Evolutionary conservation across 2,888 invertebrate genomes (phyloP).

Genomic region (Euspilapteryx auroguttella): DNA sequence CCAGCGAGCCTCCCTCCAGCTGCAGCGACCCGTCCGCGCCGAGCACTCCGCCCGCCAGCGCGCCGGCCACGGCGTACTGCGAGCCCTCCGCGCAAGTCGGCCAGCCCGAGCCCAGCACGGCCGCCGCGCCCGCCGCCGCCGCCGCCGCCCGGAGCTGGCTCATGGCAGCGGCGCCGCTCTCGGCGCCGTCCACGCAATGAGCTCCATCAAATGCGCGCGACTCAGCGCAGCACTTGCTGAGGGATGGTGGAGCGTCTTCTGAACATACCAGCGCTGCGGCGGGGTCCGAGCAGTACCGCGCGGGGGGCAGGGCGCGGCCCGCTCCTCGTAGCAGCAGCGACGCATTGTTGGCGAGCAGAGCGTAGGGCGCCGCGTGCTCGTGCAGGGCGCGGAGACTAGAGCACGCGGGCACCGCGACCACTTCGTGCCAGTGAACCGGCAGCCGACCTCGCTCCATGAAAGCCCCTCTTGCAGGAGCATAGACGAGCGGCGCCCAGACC

Average conservation of each 20-base stretch:
- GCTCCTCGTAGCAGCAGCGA: slow-evolving; percentile 58
- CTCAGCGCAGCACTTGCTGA: slow-evolving; percentile 72
- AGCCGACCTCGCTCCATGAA: slow-evolving; percentile 34
- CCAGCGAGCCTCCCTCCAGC: slow-evolving; percentile 27
- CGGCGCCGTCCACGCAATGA: slow-evolving; percentile 38
- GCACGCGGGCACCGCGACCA: slow-evolving; percentile 30
- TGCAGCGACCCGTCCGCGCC: slow-evolving; percentile 55
- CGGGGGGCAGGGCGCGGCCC: slow-evolving; percentile 43
- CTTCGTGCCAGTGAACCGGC: slow-evolving; percentile 51
- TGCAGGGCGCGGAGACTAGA: slow-evolving; percentile 25
- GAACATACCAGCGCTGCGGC: slow-evolving; percentile 66
- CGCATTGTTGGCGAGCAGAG: slow-evolving; percentile 68
- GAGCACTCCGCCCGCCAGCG: slow-evolving; percentile 49
- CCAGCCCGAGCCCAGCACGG: slow-evolving; percentile 51
- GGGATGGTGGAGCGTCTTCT: slow-evolving; percentile 28
- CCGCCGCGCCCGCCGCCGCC: slow-evolving; percentile 22
- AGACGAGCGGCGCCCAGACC: slow-evolving; percentile 62
- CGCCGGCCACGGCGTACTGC: slow-evolving; percentile 62
- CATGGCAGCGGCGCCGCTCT: slow-evolving; percentile 22
- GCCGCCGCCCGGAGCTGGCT: slow-evolving; percentile 24
- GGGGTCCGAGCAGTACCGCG: slow-evolving; percentile 70
- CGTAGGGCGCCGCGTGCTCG: slow-evolving; percentile 41
- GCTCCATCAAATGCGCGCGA: slow-evolving; percentile 62
- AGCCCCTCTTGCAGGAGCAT: slow-evolving; percentile 40
- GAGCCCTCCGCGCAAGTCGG: slow-evolving; percentile 51